Evolutionary conservation across 2,888 invertebrate species (phyloP).

Genomic region (Germaria angustata): DNA sequence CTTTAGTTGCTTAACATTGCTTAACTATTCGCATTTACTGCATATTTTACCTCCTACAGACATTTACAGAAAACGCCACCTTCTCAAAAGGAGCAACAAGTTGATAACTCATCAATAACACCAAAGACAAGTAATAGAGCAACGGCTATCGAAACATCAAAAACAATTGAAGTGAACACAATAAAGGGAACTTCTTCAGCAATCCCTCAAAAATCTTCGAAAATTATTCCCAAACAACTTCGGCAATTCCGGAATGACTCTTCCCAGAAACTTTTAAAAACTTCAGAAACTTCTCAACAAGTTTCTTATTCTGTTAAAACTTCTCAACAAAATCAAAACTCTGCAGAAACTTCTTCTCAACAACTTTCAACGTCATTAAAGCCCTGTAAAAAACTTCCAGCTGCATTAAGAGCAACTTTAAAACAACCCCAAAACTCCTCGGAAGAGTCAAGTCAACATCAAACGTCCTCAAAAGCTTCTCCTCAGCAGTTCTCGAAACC

Average conservation of each 20-base stretch:
- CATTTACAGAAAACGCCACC: slow-evolving; percentile 45
- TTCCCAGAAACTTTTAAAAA: background rate
- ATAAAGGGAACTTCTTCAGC: background rate
- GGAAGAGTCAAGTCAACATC: background rate
- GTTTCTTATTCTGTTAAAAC: background rate
- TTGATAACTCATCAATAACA: background rate
- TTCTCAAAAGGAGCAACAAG: background rate
- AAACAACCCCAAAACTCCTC: background rate
- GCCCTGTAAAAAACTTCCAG: background rate
- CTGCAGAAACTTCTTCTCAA: background rate
- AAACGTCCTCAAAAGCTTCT: background rate
- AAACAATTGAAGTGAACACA: background rate
- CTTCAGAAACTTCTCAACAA: background rate
- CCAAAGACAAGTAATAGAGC: background rate
- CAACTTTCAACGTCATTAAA: background rate
- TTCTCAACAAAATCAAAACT: background rate
- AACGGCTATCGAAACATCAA: background rate
- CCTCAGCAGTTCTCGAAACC: background rate
- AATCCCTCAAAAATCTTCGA: background rate
- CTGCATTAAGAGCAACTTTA: background rate
- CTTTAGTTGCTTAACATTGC: too few species aligned
- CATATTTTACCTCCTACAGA: slow-evolving; percentile 10
- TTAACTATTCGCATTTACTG: too few species aligned
- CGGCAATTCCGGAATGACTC: background rate
- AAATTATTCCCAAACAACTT: background rate